A percentile compares a stretch with the other conserved stretches of the same genome.
Conservation (phyloP, 2,113 vertebrate species). For the Hystrix cristata region DNA sequence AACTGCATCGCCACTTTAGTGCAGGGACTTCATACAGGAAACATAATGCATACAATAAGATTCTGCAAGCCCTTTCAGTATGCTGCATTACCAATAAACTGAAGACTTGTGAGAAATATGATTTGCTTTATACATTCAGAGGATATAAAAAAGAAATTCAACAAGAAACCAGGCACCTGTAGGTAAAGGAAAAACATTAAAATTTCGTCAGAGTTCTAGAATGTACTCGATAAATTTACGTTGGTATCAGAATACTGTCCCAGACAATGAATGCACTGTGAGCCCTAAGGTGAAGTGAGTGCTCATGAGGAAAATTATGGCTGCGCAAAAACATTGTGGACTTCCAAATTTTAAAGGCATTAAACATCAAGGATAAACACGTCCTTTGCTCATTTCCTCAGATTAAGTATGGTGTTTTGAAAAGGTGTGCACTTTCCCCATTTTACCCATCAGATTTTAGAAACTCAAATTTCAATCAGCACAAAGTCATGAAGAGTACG, state of each 20-base stretch:
- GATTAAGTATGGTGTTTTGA: constrained; percentile 68
- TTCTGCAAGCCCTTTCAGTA: not conserved
- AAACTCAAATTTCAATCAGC: constrained; percentile 53
- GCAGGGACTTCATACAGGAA: not conserved
- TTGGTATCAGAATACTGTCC: constrained; percentile 71
- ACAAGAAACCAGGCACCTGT: constrained; percentile 32
- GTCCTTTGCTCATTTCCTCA: constrained; percentile 77
- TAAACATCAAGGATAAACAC: constrained; percentile 79
- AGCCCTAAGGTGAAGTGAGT: constrained; percentile 53
- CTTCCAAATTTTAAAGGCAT: constrained; percentile 74
- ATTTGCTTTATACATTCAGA: constrained; percentile 44
- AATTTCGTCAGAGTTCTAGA: constrained; percentile 71
- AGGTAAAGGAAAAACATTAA: constrained; percentile 70
- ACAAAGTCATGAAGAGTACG: not conserved
- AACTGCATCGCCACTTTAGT: not conserved
- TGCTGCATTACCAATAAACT: constrained; percentile 42
- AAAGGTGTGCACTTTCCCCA: constrained; percentile 67
- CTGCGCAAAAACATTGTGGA: constrained; percentile 66
- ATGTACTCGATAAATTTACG: constrained; percentile 73
- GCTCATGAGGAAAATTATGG: constrained; percentile 75
- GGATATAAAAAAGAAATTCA: constrained; percentile 60
- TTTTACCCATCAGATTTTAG: constrained; percentile 68
- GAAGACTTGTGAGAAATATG: constrained; percentile 57
- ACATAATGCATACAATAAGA: not conserved
- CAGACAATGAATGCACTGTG: constrained; percentile 75